Conservation (phyloP, 2,797 vertebrate genomes). For the Takifugu rubripes region DNA sequence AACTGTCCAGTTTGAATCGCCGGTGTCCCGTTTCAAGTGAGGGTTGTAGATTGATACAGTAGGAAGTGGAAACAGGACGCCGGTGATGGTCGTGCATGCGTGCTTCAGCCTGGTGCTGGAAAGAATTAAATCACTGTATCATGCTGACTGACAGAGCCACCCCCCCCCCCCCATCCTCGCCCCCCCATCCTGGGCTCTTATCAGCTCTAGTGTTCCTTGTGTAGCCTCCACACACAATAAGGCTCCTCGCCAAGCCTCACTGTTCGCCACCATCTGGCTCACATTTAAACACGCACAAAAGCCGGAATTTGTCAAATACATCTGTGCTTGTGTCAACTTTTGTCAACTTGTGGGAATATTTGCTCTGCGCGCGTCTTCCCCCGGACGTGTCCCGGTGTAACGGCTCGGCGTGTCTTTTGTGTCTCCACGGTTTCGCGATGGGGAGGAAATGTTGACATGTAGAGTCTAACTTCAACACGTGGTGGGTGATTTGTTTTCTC, state of each 20-base stretch:
- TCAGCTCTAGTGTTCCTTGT: constrained; percentile 70
- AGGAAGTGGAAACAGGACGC: constrained; percentile 63
- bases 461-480: constrained; percentile 62
- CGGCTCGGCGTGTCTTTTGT: constrained; percentile 44
- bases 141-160: constrained; percentile 73
- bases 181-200: constrained; percentile 60
- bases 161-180: constrained; percentile 65
- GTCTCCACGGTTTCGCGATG: constrained; percentile 42
- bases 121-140: constrained; percentile 74
- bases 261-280: constrained; percentile 79
- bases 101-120: constrained; percentile 71
- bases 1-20: constrained; percentile 38
- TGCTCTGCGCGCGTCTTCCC: constrained; percentile 63
- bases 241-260: constrained; percentile 72
- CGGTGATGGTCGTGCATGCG: constrained; percentile 62
- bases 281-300: constrained; percentile 77
- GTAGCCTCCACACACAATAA: constrained; percentile 68
- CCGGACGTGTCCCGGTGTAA: constrained; percentile 38
- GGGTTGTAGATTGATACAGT: constrained; percentile 59
- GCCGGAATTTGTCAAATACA: constrained; percentile 81
- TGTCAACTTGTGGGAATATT: constrained; percentile 77
- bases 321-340: constrained; percentile 77
- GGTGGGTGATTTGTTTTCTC: constrained; percentile 47
- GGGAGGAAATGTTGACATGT: constrained; percentile 61
- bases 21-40: constrained; percentile 35